Conservation (phyloP, 53 echinoderm and acorn worm genomes). For the Hippasteria phrygiana region DNA sequence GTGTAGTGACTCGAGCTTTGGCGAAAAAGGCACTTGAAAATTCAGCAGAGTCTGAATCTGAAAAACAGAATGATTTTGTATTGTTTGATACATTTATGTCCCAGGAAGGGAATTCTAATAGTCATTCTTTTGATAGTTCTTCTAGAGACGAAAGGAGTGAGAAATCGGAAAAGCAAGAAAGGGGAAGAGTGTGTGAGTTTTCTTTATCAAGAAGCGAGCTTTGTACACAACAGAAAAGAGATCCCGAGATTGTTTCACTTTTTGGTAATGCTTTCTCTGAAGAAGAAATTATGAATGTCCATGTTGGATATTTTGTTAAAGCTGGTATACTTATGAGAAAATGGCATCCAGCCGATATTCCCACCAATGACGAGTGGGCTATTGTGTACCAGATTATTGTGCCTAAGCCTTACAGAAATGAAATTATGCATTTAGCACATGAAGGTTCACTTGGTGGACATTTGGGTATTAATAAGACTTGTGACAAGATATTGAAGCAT, state of each 20-base stretch:
- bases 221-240: neutral
- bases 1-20: slow-evolving; percentile 77
- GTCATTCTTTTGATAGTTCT: no score
- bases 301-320: slow-evolving; percentile 5
- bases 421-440: slow-evolving; percentile 35
- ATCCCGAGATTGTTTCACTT: slow-evolving; percentile 1
- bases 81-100: slow-evolving; percentile 18
- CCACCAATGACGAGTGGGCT: slow-evolving; percentile 42
- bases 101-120: no score
- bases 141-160: neutral
- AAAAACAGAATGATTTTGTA: neutral
- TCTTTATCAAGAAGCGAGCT: neutral
- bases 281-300: neutral
- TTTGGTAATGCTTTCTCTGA: neutral
- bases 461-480: slow-evolving; percentile 43
- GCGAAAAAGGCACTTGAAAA: slow-evolving; percentile 16
- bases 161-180: neutral
- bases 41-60: neutral
- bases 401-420: slow-evolving; percentile 7
- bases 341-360: slow-evolving; percentile 55
- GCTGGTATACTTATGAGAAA: slow-evolving; percentile 57
- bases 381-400: slow-evolving; percentile 42
- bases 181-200: neutral
- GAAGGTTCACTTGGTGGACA: slow-evolving; percentile 38
- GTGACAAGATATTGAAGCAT: slow-evolving; percentile 46